Evolutionary conservation across 2,888 invertebrate species (phyloP).

Genomic region (Lottia gigantea): DNA sequence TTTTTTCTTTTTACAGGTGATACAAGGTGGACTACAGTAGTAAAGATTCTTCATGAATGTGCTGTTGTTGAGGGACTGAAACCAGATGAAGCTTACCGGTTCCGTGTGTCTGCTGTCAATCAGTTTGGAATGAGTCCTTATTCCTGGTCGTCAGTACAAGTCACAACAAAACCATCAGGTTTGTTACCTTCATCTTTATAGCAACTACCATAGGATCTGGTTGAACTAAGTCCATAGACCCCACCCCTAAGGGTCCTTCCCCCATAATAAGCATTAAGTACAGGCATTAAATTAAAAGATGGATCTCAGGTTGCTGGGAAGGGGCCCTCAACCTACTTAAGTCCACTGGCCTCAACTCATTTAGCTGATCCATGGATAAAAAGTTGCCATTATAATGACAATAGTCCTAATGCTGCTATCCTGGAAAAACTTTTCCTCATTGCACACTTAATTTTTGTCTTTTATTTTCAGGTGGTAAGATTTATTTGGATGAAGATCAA

Average conservation of each 20-base stretch:
- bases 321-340: too few relatives aligned
- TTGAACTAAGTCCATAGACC: too few relatives aligned
- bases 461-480: background rate
- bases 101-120: conserved; percentile 88
- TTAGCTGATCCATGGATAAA: too few relatives aligned
- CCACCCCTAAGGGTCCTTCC: too few relatives aligned
- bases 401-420: background rate
- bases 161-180: conserved; percentile 74
- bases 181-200: too few relatives aligned
- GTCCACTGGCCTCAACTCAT: too few relatives aligned
- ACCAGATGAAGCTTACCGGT: conserved; percentile 85
- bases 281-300: too few relatives aligned
- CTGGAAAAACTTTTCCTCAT: too few relatives aligned
- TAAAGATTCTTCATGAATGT: conserved; percentile 92
- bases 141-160: conserved; percentile 82
- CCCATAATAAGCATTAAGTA: too few relatives aligned
- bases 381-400: background rate
- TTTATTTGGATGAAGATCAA: conserved; percentile 21
- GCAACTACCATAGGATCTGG: too few relatives aligned
- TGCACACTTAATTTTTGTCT: background rate
- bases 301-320: too few relatives aligned
- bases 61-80: conserved; percentile 83
- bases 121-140: conserved; percentile 93
- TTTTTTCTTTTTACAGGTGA: conserved; percentile 71
- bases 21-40: conserved; percentile 86